These are phyloP conservation scores for Glossophaga mutica DNA, from an alignment of 2,797 vertebrate species.

Conservation along the genomic window DNA sequence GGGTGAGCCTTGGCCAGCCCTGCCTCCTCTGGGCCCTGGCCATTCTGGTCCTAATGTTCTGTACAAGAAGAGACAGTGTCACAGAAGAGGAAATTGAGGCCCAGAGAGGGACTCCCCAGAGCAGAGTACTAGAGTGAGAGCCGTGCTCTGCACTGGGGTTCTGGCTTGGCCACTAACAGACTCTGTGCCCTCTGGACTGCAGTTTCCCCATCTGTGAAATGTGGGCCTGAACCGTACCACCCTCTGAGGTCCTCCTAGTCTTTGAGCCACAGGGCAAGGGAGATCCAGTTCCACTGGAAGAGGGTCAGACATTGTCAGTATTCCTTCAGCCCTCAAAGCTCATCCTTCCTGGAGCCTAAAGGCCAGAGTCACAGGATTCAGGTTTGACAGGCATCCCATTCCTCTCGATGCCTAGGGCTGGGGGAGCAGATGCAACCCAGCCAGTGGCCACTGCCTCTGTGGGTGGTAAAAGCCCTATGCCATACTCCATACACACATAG, in stretches of 20 bases:
- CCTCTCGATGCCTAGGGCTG: neutral
- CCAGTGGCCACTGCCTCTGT: neutral
- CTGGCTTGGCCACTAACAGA: neutral
- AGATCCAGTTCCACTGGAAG: neutral
- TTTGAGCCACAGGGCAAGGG: neutral
- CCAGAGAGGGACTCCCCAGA: neutral
- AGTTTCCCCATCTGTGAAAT: constrained; percentile 35
- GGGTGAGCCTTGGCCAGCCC: constrained; percentile 2
- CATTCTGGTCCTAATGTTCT: neutral
- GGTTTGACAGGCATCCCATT: neutral
- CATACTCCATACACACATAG: neutral
- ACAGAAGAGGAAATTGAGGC: neutral
- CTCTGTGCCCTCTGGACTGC: neutral
- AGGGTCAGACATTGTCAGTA: neutral
- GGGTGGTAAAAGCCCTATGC: neutral
- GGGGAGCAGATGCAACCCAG: neutral
- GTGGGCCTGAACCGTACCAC: neutral
- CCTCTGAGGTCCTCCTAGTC: neutral
- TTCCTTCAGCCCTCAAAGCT: neutral
- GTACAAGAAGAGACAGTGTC: neutral
- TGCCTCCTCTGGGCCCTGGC: constrained; percentile 7
- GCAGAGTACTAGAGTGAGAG: neutral
- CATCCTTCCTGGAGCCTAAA: neutral
- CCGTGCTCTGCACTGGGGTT: neutral
- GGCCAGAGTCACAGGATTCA: neutral